Evolutionary conservation across 2,797 vertebrate genomes (phyloP).

Genomic region (Chelmon rostratus): DNA sequence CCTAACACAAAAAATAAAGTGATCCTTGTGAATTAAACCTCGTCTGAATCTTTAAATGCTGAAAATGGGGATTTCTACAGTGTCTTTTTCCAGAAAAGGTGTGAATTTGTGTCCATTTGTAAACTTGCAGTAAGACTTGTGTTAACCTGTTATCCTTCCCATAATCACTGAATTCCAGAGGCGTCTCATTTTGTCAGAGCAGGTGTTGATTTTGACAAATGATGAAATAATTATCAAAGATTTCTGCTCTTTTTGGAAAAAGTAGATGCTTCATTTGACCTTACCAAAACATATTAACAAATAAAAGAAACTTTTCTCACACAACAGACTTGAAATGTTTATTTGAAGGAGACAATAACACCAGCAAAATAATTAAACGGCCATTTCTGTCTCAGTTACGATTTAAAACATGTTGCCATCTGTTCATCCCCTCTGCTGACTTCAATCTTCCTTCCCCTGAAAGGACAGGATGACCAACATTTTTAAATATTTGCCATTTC

Average conservation of each 20-base stretch:
- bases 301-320: constrained; percentile 38
- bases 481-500: not conserved
- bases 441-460: not conserved
- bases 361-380: not conserved
- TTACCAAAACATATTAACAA: constrained; percentile 44
- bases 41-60: constrained; percentile 55
- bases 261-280: constrained; percentile 10
- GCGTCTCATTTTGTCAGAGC: constrained; percentile 33
- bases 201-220: constrained; percentile 14
- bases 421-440: not conserved
- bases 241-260: constrained; percentile 29
- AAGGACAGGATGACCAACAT: not conserved
- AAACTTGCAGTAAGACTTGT: constrained; percentile 11
- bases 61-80: constrained; percentile 5
- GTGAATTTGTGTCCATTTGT: constrained; percentile 24
- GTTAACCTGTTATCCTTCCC: constrained; percentile 16
- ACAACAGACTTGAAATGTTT: constrained; percentile 37
- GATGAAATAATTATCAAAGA: constrained; percentile 5
- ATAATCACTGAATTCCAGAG: not conserved
- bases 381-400: not conserved
- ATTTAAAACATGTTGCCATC: not conserved
- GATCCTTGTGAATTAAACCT: constrained; percentile 74
- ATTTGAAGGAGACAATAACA: constrained; percentile 27
- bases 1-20: constrained; percentile 73
- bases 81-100: constrained; percentile 18